A percentile compares a stretch with the other conserved stretches of the same genome.
Evolutionary conservation across 2,113 vertebrate species (phyloP).

Genomic region (Brachionichthys hirsutus): DNA sequence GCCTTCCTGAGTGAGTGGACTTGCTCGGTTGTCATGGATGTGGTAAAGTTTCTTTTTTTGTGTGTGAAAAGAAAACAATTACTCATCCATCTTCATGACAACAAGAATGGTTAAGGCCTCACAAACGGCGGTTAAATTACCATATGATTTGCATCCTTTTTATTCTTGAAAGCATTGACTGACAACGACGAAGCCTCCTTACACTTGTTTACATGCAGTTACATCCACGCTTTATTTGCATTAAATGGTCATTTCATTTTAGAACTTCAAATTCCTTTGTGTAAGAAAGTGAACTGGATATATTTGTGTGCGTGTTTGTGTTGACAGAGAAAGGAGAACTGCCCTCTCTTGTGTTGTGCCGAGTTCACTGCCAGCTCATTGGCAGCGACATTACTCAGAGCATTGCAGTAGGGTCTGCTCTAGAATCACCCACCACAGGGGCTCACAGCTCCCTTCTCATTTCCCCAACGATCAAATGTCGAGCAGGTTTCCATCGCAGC

Average conservation of each 20-base stretch:
- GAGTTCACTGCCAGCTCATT: slow-evolving; percentile 51
- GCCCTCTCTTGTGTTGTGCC: slow-evolving; percentile 36
- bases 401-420: slow-evolving; percentile 45
- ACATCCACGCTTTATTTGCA: background rate
- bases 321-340: slow-evolving; percentile 6
- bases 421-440: slow-evolving; percentile 41
- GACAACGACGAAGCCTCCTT: background rate
- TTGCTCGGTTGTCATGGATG: slow-evolving; percentile 1
- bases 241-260: background rate
- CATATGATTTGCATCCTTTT: background rate
- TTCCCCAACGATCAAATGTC: slow-evolving; percentile 62
- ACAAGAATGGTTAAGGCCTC: too few species aligned
- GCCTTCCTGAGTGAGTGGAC: too few species aligned
- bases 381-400: slow-evolving; percentile 55
- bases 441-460: slow-evolving; percentile 44
- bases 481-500: slow-evolving; percentile 32
- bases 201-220: background rate
- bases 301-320: background rate
- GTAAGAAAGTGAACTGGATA: background rate
- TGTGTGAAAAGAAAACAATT: slow-evolving; percentile 6
- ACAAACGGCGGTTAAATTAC: background rate
- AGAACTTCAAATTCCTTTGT: too few species aligned
- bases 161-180: background rate
- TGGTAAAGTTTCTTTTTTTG: slow-evolving; percentile 9
- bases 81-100: background rate